Evolutionary conservation across 1,140 invertebrate species (phyloP), one percentile per base, ranked within the genome.

Genomic region (Episyrphus balteatus): DNA sequence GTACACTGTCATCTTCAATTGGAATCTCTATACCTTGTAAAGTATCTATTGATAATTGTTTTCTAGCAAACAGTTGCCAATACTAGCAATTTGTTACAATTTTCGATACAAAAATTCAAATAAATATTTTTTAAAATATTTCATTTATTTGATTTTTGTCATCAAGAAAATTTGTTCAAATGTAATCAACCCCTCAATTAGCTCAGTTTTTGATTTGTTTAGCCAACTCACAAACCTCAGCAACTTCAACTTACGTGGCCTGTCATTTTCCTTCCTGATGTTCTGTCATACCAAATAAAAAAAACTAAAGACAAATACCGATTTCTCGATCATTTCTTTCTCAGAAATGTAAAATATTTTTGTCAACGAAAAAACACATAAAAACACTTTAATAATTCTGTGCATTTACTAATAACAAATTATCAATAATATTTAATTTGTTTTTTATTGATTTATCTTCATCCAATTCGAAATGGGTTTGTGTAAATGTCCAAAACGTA

Each of bases 401-500:
- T 34, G 12, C 39, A 41, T 32, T 12, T 18, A 26, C 10, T 37
- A 19, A 10, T 14, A n/a, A 26, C 19, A 43, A 43, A 30, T 21
- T 10, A 26, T 13, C 13, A 43, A 11, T 10, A 30, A 21, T 13
- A 13, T 30, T 18, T 43, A 19, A n/a, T 18, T 43, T 18, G 15
- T 44, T 44, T 33, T 2, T 10, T 34, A 15, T 44, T 34, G 8
- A 14, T 36, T 17, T 42, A 17, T 10, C 31, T 31, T n/a, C 18
- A n/a, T 19, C 30, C 12, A 34, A 36, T 30, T 46, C 12, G 32
- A 11, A 50, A 98, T 98, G 94, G 94, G 94, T 40, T 75, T 98
- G 18, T 98, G 94, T 72, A 98, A 98, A 69, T 98, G 95, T 73
- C 92, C 93, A 12, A 96, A 97, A 71, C 77, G 87, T 58, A 84